These are phyloP conservation scores for Heteromormyrus szaboi DNA, from an alignment of 2,797 vertebrate species.

Conservation along the genomic window DNA sequence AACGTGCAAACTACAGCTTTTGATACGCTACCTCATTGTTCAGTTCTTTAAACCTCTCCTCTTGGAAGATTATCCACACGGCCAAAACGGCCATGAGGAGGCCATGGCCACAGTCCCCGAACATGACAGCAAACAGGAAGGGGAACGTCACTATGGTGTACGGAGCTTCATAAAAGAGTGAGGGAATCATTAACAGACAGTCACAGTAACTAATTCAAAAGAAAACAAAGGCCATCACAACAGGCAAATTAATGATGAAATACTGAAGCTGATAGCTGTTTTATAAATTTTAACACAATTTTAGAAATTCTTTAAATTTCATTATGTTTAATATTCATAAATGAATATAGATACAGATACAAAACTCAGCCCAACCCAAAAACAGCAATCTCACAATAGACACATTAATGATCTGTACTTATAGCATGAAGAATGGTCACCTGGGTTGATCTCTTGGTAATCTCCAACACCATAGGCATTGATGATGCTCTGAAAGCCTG, in stretches of 20 bases:
- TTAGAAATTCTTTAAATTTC: neutral
- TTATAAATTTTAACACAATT: neutral
- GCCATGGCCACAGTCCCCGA: constrained; percentile 59
- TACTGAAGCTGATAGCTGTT: neutral
- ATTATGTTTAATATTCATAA: neutral
- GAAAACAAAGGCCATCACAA: neutral
- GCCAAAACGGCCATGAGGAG: constrained; percentile 36
- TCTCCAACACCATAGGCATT: constrained; percentile 32
- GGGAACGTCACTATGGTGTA: constrained; percentile 59
- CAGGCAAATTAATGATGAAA: neutral
- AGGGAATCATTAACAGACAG: neutral
- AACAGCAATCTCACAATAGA: neutral
- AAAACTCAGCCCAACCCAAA: neutral
- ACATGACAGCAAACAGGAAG: constrained; percentile 81
- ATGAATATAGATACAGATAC: neutral
- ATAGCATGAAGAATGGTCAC: neutral
- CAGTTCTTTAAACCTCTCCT: constrained; percentile 25
- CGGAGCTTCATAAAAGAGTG: constrained; percentile 27
- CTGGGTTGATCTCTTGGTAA: constrained; percentile 35
- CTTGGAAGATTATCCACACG: constrained; percentile 34
- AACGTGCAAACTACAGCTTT: neutral
- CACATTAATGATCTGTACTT: neutral
- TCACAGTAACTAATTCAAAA: neutral
- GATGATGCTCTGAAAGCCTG: constrained; percentile 32
- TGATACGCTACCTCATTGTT: constrained; percentile 37